Base-by-base conservation (phyloP, 2,113 vertebrate genomes). In the Cyprinus carpio region DNA sequence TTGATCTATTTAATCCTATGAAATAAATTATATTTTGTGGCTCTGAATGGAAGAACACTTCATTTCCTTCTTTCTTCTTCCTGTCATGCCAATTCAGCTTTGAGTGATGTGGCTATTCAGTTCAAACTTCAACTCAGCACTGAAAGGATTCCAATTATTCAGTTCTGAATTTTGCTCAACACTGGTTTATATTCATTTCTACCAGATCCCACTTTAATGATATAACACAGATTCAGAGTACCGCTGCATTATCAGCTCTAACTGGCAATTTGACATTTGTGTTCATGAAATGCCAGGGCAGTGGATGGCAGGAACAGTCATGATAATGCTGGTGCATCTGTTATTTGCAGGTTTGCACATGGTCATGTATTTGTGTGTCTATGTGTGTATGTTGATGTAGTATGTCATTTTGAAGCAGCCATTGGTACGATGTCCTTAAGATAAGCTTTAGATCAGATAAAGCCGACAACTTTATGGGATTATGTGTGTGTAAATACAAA, bases 251-350 rank as follows among this genome's bases (percentile, higher is more conserved):
- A 77, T 85, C 51, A 18, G 76, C 25, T 74, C 25, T 80, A n/a
- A 74, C 56, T 84, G 34, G 16, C 46, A 76, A 51, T 67, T 62
- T 29, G 54, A 13, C 60, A 49, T 81, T 60, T 83, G 81, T 62
- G 81, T 83, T 78, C 64, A 62, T 72, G 75, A 83, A 83, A 83
- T 83, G 37, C 43, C 75, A 79, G 34, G 75, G 65, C 40, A 23
- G 67, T 49, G 54, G 56, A 67, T 85, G 84, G 67, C 34, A 80
- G 74, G 37, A 3, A n/a, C 13, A 69, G 71, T 62, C 69, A 74
- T 85, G 54, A 1, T 18, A 67, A 31, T 67, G 62, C 64, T 80
- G 20, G 25, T 62, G 60, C 65, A 67, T 81, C 62, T 81, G 65
- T 81, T 31, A 34, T 81, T 51, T 74, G 46, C 37, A n/a, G 27